Conservation (phyloP, 2,113 vertebrate species). For the Tragelaphus imberbis region DNA sequence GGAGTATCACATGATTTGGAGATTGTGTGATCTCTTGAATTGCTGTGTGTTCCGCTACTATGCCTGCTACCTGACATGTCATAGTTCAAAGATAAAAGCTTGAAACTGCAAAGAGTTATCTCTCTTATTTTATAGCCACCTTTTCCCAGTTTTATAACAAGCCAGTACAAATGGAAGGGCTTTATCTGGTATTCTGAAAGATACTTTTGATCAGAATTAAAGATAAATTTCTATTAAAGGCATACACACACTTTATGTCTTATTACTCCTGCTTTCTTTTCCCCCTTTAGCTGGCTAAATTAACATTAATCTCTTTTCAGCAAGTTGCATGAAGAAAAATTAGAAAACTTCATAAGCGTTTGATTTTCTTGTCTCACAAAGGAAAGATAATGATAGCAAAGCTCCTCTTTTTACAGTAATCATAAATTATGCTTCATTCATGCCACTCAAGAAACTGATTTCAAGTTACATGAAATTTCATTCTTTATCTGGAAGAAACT, state of each 20-base stretch:
- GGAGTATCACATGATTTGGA: neutral
- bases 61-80: neutral
- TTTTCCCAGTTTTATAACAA: neutral
- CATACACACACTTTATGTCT: neutral
- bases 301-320: neutral
- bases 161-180: neutral
- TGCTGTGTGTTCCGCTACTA: neutral
- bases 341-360: constrained; percentile 22
- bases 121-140: neutral
- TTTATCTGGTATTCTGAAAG: neutral
- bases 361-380: neutral
- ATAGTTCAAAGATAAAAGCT: neutral
- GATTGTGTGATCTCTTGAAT: neutral
- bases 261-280: neutral
- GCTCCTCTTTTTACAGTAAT: neutral
- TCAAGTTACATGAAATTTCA: neutral
- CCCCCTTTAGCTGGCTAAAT: neutral
- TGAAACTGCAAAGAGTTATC: neutral
- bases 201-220: neutral
- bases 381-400: neutral
- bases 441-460: neutral
- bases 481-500: neutral
- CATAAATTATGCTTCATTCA: neutral
- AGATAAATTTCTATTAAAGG: neutral
- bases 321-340: constrained; percentile 26